Evolutionary conservation across 2,797 vertebrate genomes (phyloP).

Genomic region (Parotocinclus haroldoi): DNA sequence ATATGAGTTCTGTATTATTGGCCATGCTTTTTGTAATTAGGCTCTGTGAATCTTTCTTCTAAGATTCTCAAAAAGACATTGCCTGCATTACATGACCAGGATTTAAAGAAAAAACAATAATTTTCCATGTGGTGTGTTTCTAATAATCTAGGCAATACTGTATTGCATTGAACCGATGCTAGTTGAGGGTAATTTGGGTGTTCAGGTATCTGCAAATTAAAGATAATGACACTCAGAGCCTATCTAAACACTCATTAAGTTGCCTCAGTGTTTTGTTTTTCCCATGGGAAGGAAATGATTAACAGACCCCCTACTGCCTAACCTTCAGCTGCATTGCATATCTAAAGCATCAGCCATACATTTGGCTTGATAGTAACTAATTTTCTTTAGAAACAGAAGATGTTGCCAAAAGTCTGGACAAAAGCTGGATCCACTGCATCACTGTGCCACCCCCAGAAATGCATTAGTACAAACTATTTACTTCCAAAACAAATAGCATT

Average conservation of each 20-base stretch:
- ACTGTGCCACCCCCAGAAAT: too few relatives aligned
- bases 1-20: too few relatives aligned
- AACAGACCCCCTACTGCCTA: constrained; percentile 53
- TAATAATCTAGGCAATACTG: background rate
- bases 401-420: too few relatives aligned
- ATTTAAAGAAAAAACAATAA: too few relatives aligned
- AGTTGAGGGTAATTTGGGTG: constrained; percentile 29
- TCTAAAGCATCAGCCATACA: background rate
- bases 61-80: too few relatives aligned
- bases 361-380: constrained; percentile 54
- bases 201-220: constrained; percentile 41
- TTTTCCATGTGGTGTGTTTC: too few relatives aligned
- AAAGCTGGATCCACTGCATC: too few relatives aligned
- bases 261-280: constrained; percentile 61
- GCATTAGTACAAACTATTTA: too few relatives aligned
- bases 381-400: constrained; percentile 27
- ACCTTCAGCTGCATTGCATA: constrained; percentile 34
- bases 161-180: background rate
- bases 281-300: constrained; percentile 61
- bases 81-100: too few relatives aligned
- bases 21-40: too few relatives aligned
- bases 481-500: too few relatives aligned
- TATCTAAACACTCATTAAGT: constrained; percentile 62
- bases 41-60: too few relatives aligned
- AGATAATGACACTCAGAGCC: constrained; percentile 53